Percentiles rank a stretch among this genome's conserved stretches.
Conservation (phyloP, 2,797 vertebrate species). For the Accipiter minullus region DNA sequence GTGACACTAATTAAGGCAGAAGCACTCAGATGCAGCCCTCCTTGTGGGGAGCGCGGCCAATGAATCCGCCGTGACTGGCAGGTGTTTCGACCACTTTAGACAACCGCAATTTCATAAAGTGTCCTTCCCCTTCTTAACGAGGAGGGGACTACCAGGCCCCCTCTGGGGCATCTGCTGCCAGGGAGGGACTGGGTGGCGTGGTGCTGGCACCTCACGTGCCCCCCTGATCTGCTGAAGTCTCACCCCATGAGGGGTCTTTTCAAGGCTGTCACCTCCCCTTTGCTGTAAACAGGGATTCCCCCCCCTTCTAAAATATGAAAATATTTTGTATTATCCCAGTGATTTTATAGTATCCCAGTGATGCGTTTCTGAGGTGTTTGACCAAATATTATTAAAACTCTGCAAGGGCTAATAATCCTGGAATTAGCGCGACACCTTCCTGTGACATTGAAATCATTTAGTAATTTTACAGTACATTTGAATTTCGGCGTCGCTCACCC, state of each 20-base stretch:
- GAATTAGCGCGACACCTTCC: conserved; percentile 28
- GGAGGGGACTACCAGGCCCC: not conserved
- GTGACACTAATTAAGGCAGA: conserved; percentile 70
- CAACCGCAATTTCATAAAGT: conserved; percentile 56
- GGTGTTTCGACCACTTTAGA: conserved; percentile 41
- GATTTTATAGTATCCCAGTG: not conserved
- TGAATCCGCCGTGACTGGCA: conserved; percentile 69
- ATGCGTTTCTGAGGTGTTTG: conserved; percentile 51
- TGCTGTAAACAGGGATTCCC: not conserved
- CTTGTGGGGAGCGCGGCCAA: conserved; percentile 33
- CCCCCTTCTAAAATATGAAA: not conserved
- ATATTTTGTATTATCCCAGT: not conserved
- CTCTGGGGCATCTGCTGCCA: not conserved
- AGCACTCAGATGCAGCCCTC: conserved; percentile 65
- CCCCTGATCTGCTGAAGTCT: not conserved
- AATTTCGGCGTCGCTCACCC: conserved; percentile 62
- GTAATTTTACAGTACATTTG: conserved; percentile 80
- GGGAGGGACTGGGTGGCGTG: rapidly evolving
- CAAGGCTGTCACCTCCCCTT: not conserved
- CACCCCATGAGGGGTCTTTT: not conserved
- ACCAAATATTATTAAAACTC: conserved; percentile 71
- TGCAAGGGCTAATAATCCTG: conserved; percentile 70
- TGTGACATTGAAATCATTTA: conserved; percentile 76
- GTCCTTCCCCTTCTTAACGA: not conserved
- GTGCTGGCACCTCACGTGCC: not conserved